These are phyloP conservation scores for Chrysopa pallens DNA, from an alignment of 1,140 invertebrate species.

Conservation along the genomic window DNA sequence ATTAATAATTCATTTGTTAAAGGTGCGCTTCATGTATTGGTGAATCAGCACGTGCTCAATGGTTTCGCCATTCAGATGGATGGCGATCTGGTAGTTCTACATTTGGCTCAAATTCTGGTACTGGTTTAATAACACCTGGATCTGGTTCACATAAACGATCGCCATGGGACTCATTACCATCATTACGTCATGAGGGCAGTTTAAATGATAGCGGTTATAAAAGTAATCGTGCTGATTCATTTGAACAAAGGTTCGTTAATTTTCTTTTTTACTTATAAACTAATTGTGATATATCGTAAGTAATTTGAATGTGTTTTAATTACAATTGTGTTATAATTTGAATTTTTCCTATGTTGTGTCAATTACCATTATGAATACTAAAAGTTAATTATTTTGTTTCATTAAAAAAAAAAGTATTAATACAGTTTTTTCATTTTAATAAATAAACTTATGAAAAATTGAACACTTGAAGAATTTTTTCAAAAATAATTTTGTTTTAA, in stretches of 20 bases:
- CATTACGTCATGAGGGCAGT: conserved; percentile 60
- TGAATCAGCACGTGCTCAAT: conserved; percentile 63
- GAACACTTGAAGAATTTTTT: too few species aligned
- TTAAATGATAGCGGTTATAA: conserved; percentile 72
- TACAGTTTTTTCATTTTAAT: too few species aligned
- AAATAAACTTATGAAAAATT: too few species aligned
- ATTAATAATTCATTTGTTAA: conserved; percentile 10
- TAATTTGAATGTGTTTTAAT: too few species aligned
- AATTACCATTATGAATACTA: too few species aligned
- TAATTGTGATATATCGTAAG: too few species aligned
- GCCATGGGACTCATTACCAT: conserved; percentile 70
- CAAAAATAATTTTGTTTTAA: too few species aligned
- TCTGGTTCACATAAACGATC: conserved; percentile 40
- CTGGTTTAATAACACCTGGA: conserved; percentile 19
- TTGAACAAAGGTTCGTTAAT: conserved; percentile 55
- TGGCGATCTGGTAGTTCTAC: conserved; percentile 64
- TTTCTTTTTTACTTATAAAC: too few species aligned
- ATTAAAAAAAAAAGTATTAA: too few species aligned
- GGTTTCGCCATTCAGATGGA: conserved; percentile 73
- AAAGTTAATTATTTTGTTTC: too few species aligned
- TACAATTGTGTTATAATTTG: too few species aligned
- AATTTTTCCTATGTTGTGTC: too few species aligned
- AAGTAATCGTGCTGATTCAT: conserved; percentile 64
- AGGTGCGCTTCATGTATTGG: conserved; percentile 70
- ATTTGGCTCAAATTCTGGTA: conserved; percentile 34